Evolutionary conservation across 2,888 invertebrate species (phyloP), one percentile per base, ranked within the genome.

Genomic region (Stenoptilia bipunctidactyla): DNA sequence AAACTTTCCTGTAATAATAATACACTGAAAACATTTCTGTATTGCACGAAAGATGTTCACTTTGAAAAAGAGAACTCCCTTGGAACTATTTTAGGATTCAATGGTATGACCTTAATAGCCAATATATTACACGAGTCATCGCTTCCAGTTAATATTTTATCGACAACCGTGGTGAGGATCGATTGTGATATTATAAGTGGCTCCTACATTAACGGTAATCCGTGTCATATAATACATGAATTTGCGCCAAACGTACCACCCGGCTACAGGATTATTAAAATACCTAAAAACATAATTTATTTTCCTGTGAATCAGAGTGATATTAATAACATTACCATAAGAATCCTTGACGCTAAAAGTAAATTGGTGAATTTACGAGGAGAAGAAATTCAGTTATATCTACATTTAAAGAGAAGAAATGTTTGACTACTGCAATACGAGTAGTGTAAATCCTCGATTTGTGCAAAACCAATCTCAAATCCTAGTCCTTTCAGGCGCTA

Each of bases 171-270:
- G 15, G 36, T 44, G 10, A 30, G 41, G 10, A 36, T 41, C 15
- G 44, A 44, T 39, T 44, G 40, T 37, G 44, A 44, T 41, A 34
- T 44, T 3, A 33, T 44, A 1, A 39, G 55, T 5, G 61, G 59
- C 15, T 51, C 61, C 35, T 61, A 20, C 20, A 20, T 20, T 20
- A 20, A 20, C 8, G 20, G 20, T 8, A 3, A 20, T 55, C 51
- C 43, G 15, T 50, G 52, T 2, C 62, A 69, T 42, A 61, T 55
- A 2, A 51, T 67, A 38, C 58, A 66, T 42, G 52, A 61, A 48
- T 20, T 20, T 8, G 20, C 20, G 8, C 20, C 20, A 8, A 20
- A 20, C 20, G 20, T 20, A 20, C 20, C 20, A 20, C 20, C 20
- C 8, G 20, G 20, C 20, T 20, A 20, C 8, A 20, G 20, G 20